These are phyloP conservation scores for Xerus inauris DNA, from an alignment of 2,113 vertebrate genomes.

Conservation along the genomic window DNA sequence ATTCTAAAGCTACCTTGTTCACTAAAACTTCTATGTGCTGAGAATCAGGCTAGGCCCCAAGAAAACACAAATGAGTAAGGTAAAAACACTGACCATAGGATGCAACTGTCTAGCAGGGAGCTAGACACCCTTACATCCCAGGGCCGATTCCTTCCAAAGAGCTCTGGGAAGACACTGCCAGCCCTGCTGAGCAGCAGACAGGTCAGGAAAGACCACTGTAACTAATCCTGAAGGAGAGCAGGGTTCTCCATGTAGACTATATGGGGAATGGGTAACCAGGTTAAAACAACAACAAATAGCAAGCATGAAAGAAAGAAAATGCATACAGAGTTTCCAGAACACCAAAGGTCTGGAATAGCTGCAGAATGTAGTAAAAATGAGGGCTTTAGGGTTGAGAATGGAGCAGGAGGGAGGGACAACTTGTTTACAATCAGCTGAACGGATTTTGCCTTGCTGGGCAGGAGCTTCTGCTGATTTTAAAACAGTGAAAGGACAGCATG, in stretches of 20 bases:
- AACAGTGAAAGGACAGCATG: background rate
- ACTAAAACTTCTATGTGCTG: background rate
- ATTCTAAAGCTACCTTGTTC: background rate
- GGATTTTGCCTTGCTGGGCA: background rate
- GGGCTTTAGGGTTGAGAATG: background rate
- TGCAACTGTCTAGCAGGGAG: background rate
- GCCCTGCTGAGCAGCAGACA: background rate
- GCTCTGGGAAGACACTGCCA: background rate
- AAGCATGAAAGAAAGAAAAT: background rate
- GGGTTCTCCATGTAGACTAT: background rate
- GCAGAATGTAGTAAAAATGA: accelerated
- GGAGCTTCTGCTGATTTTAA: background rate
- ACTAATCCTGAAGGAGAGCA: background rate
- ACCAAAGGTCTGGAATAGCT: background rate
- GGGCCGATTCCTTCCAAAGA: background rate
- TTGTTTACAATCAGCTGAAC: accelerated
- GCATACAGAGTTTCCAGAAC: background rate
- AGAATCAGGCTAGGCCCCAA: background rate
- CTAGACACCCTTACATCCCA: accelerated
- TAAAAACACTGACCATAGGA: background rate
- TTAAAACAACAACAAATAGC: background rate
- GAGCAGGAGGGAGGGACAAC: too few relatives aligned
- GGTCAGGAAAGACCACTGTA: background rate
- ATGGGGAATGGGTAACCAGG: accelerated
- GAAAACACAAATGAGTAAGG: background rate